phyloP scores from a whole-genome alignment of 2,888 invertebrate genomes.

The Hyppa rectilinea region DNA sequence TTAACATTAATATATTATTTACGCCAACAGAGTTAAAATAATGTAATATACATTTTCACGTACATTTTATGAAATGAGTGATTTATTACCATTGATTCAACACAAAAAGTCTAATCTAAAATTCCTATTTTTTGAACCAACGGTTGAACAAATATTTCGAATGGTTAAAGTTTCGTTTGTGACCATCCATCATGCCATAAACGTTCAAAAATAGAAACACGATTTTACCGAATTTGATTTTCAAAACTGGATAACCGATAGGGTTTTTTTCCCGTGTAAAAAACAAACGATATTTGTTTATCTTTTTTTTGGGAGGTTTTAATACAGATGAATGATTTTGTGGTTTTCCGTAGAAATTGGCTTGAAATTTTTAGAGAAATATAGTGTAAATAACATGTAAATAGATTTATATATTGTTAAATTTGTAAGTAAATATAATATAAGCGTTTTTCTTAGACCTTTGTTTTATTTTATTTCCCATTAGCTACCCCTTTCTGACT shows the following conservation, averaged over 20 bases:
- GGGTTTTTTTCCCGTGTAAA: constrained; percentile 7
- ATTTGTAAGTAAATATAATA: constrained; percentile 74
- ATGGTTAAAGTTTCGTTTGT: too few relatives aligned
- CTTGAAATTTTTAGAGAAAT: constrained; percentile 20
- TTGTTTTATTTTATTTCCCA: constrained; percentile 58
- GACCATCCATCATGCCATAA: constrained; percentile 1
- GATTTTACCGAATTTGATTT: constrained; percentile 29
- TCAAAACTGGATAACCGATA: constrained; percentile 1
- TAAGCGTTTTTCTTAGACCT: constrained; percentile 67
- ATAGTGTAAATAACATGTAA: constrained; percentile 69
- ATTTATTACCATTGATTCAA: not conserved
- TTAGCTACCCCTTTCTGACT: not conserved
- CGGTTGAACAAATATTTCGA: not conserved
- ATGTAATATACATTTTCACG: too few relatives aligned
- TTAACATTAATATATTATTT: too few relatives aligned
- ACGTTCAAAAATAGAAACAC: constrained; percentile 45
- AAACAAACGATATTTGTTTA: constrained; percentile 1
- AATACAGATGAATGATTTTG: constrained; percentile 11
- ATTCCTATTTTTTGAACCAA: not conserved
- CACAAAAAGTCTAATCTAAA: not conserved
- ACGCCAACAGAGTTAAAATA: too few relatives aligned
- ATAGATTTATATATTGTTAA: constrained; percentile 74
- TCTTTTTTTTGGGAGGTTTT: not conserved
- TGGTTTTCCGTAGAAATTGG: constrained; percentile 2
- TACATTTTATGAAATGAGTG: not conserved